Percentiles rank a stretch among this genome's conserved stretches.
These are phyloP conservation scores for Hylaeus volcanicus DNA, from an alignment of 1,140 invertebrate genomes.

Conservation along the genomic window DNA sequence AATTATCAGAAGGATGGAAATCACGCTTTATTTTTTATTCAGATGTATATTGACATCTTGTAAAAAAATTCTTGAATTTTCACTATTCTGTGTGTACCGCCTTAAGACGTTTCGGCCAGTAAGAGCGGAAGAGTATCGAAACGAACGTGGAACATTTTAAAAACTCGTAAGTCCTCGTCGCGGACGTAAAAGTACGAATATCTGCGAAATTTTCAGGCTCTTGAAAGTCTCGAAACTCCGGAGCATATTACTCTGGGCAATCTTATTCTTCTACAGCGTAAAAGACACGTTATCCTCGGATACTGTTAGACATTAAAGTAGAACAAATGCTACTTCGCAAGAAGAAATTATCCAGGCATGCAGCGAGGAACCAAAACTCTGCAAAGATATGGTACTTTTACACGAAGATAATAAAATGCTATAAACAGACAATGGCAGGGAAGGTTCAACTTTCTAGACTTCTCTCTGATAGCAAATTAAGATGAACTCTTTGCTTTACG, in stretches of 20 bases:
- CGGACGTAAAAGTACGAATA: not conserved
- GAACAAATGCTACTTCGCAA: not conserved
- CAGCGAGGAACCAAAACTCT: not conserved
- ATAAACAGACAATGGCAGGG: no score
- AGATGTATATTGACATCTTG: no score
- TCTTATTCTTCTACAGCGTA: not conserved
- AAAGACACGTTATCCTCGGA: not conserved
- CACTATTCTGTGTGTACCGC: no score
- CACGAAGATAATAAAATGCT: no score
- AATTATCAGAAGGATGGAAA: no score
- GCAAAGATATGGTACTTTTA: not conserved
- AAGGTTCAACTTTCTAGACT: no score
- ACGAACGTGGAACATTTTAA: not conserved
- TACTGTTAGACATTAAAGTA: not conserved
- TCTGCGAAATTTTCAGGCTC: not conserved
- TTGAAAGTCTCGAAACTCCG: conserved; percentile 4
- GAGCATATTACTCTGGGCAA: not conserved
- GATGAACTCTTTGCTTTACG: no score
- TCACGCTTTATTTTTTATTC: no score
- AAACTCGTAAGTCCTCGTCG: not conserved
- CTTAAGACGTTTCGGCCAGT: no score
- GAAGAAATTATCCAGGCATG: not conserved
- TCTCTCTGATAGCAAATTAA: no score
- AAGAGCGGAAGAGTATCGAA: no score
- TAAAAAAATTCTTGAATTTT: no score